Evolutionary conservation across 2,113 vertebrate species (phyloP).

Genomic region (Reinhardtius hippoglossoides): DNA sequence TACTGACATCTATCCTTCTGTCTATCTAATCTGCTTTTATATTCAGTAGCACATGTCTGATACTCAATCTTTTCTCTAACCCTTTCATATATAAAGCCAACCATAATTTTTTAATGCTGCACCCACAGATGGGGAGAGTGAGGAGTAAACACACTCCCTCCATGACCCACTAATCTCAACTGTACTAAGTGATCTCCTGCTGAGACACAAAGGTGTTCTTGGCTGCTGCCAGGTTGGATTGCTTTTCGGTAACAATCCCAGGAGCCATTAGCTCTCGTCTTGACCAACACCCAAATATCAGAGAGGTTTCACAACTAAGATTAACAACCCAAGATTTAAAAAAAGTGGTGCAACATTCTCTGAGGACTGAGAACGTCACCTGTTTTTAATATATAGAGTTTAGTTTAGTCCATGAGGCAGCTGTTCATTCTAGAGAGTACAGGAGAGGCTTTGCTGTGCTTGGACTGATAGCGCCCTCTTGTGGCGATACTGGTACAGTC

Average conservation of each 20-base stretch:
- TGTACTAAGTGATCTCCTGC: constrained; percentile 38
- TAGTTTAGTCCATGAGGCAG: neutral
- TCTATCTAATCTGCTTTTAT: neutral
- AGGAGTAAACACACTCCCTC: constrained; percentile 5
- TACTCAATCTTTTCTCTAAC: neutral
- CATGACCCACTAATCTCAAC: constrained; percentile 12
- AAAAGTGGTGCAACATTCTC: neutral
- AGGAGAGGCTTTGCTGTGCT: neutral
- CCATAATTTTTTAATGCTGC: neutral
- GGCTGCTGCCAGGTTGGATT: neutral
- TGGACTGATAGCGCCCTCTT: constrained; percentile 37
- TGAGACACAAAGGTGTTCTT: constrained; percentile 14
- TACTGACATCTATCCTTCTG: too few relatives aligned
- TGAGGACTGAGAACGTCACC: constrained; percentile 5
- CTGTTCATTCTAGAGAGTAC: neutral
- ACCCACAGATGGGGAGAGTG: neutral
- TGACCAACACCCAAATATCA: constrained; percentile 6
- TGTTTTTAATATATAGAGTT: constrained; percentile 3
- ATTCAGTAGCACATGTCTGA: neutral
- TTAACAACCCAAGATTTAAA: neutral
- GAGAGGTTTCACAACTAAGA: neutral
- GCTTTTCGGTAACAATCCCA: constrained; percentile 37
- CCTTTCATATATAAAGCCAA: neutral
- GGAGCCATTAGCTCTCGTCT: constrained; percentile 2
- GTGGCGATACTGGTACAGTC: neutral